A percentile compares a stretch with the other conserved stretches of the same genome.
Evolutionary conservation across 2,797 vertebrate species (phyloP).

Genomic region (Diceros bicornis): DNA sequence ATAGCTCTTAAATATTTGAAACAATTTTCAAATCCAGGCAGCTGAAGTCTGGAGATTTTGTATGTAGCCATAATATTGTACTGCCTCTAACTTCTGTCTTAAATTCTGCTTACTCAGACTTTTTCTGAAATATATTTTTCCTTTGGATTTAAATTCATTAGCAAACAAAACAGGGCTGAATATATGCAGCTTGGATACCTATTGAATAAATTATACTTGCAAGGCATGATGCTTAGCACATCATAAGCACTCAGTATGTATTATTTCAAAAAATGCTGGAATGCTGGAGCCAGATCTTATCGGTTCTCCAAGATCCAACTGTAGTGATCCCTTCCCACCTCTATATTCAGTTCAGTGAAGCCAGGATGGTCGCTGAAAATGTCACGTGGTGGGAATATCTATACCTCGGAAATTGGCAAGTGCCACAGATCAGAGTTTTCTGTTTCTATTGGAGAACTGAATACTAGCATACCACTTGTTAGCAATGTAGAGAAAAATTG

Average conservation of each 20-base stretch:
- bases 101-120: neutral
- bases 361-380: neutral
- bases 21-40: neutral
- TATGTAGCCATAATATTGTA: neutral
- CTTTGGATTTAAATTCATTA: neutral
- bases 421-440: neutral
- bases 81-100: neutral
- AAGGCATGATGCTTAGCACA: neutral
- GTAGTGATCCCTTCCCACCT: neutral
- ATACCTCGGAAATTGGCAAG: neutral
- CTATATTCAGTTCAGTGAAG: neutral
- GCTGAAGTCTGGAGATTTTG: neutral
- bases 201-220: neutral
- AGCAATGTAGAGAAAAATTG: neutral
- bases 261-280: neutral
- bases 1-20: neutral
- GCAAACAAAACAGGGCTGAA: neutral
- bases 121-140: neutral
- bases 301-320: neutral
- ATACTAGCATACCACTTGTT: neutral
- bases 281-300: accelerated
- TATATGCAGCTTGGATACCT: neutral
- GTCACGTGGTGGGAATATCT: neutral
- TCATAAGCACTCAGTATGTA: neutral
- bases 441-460: neutral